Evolutionary conservation across 2,888 invertebrate species (phyloP), one percentile per base, ranked within the genome.

Genomic region (Parnassius glacialis): DNA sequence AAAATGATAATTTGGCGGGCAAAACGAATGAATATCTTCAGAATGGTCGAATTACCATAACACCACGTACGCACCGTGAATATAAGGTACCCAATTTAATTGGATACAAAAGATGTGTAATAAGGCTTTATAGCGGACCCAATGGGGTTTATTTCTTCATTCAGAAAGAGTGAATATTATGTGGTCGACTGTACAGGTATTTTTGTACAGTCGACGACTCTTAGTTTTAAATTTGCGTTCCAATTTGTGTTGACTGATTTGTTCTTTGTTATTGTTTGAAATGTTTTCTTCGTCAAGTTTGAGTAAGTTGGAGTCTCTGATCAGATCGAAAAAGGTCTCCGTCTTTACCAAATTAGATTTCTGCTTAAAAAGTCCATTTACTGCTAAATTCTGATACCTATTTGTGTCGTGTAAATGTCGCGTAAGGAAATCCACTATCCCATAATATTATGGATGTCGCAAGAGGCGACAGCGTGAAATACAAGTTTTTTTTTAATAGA

Each of bases 91-190:
- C 76, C 77, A 75, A 77, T 85, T 79, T 81, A 85, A 87, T 86
- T 86, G 78, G 76, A 82, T 81, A 83, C 80, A 83, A 83, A 84
- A 79, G 73, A 81, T 73, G 76, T 75, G 77, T 81, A 84, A 83
- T 85, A 84, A 81, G 76, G 71, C 76, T 86, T 87, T 85, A 85
- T 78, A 68, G 79, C 71, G 64, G 62, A 51, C 64, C 59, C 67
- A 62, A 55, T 62, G 67, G 72, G 68, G 68, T 78, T 81, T 84
- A 85, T 78, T 72, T 75, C 83, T 85, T 75, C 73, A 85, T 84
- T 68, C 70, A 68, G 65, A 65, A 67, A 58, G 64, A 67, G 52
- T 62, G 55, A 62, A 67, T 55, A 51, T 84, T 34, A 34, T 34
- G 34, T 34, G 34, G 34, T 7, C 34, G 34, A 34, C 34, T 34